phyloP scores from a whole-genome alignment of 2,113 vertebrate species.

The Pyxicephalus adspersus region DNA sequence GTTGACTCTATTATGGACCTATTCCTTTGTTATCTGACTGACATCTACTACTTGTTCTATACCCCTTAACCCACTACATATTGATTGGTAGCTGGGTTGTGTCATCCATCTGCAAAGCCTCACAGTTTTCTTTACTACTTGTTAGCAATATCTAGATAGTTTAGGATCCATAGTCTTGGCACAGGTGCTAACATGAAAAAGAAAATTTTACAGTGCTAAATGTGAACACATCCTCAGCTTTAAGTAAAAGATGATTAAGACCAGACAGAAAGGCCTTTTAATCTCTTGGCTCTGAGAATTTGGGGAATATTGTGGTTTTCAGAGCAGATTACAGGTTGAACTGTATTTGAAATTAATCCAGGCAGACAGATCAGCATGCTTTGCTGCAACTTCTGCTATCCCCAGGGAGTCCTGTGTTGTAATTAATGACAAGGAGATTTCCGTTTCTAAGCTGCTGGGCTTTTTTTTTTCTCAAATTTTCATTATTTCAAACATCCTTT shows the following conservation, averaged over 20 bases:
- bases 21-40: too few relatives aligned
- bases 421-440: constrained; percentile 47
- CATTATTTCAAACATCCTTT: constrained; percentile 44
- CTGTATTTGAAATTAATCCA: constrained; percentile 53
- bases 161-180: too few relatives aligned
- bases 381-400: background rate
- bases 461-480: constrained; percentile 34
- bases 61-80: too few relatives aligned
- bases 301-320: constrained; percentile 34
- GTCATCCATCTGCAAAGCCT: too few relatives aligned
- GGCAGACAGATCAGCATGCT: constrained; percentile 18
- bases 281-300: constrained; percentile 32
- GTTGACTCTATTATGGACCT: too few relatives aligned
- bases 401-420: background rate
- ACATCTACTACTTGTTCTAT: too few relatives aligned
- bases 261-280: background rate
- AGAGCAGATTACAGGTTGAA: constrained; percentile 55
- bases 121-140: too few relatives aligned
- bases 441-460: constrained; percentile 22
- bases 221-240: background rate
- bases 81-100: too few relatives aligned
- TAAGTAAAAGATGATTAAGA: constrained; percentile 19
- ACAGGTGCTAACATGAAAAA: too few relatives aligned
- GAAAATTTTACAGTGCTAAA: background rate
- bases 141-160: too few relatives aligned